A percentile compares a stretch with the other conserved stretches of the same genome.
phyloP scores from a whole-genome alignment of 2,888 invertebrate genomes.

The Mesorhabditis sp. region DNA sequence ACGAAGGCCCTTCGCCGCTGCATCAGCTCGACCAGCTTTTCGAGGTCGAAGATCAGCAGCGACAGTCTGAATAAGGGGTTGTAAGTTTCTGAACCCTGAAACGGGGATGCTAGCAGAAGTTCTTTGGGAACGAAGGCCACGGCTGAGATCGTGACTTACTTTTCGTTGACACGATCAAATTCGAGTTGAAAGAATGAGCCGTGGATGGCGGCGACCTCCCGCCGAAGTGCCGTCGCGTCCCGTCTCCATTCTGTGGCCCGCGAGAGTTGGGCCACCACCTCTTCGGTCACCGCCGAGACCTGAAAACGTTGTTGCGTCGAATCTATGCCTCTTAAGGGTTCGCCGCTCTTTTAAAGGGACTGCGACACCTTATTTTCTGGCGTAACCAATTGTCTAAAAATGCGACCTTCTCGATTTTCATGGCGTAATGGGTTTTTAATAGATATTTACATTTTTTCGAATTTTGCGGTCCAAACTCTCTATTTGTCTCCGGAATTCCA shows the following conservation, averaged over 20 bases:
- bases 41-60: conserved; percentile 42
- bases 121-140: too few species aligned
- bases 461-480: too few species aligned
- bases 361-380: too few species aligned
- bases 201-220: conserved; percentile 43
- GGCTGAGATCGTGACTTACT: conserved; percentile 23
- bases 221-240: conserved; percentile 35
- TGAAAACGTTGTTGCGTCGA: conserved; percentile 12
- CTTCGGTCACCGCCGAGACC: conserved; percentile 36
- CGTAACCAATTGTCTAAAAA: too few species aligned
- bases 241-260: conserved; percentile 42
- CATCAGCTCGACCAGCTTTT: conserved; percentile 38
- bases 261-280: conserved; percentile 32
- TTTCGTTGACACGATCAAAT: conserved; percentile 49
- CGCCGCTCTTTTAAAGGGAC: too few species aligned
- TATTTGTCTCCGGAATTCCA: too few species aligned
- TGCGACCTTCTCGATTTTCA: too few species aligned
- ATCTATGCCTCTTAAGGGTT: too few species aligned
- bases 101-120: too few species aligned
- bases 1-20: conserved; percentile 29
- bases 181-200: conserved; percentile 53
- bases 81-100: background rate
- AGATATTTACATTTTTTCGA: too few species aligned
- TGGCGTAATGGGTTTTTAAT: too few species aligned
- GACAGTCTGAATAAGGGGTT: conserved; percentile 36